Percentiles rank a stretch among this genome's conserved stretches.
phyloP scores from a whole-genome alignment of 2,113 vertebrate species.

The Cheirogaleus medius region DNA sequence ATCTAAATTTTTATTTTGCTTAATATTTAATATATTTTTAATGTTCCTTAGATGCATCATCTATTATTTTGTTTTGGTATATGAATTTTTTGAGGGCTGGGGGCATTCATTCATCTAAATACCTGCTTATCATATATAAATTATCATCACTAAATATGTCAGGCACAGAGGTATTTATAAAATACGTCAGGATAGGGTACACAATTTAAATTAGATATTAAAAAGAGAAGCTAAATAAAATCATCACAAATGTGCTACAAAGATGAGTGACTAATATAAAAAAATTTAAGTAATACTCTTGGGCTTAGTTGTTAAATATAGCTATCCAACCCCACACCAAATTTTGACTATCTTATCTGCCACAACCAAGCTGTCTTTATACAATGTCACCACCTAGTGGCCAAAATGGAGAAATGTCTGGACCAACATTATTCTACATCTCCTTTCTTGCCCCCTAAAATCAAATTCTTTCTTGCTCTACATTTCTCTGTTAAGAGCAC shows the following conservation, averaged over 20 bases:
- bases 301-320: background rate
- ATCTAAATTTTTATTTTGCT: background rate
- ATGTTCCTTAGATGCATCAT: background rate
- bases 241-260: background rate
- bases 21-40: slow-evolving; percentile 12
- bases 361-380: slow-evolving; percentile 65
- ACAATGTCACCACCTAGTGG: slow-evolving; percentile 58
- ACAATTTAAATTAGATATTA: slow-evolving; percentile 36
- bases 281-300: background rate
- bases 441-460: background rate
- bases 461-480: background rate
- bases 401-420: background rate
- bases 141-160: background rate
- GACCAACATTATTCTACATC: background rate
- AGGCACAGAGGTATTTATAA: slow-evolving; percentile 5
- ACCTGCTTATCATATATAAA: background rate
- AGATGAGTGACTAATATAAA: background rate
- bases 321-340: background rate
- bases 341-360: background rate
- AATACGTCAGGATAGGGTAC: background rate
- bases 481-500: background rate
- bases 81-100: background rate
- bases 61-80: slow-evolving; percentile 6
- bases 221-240: slow-evolving; percentile 23
- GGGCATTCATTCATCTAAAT: background rate